phyloP scores from a whole-genome alignment of 1,140 invertebrate genomes.

The Triops cancriformis region DNA sequence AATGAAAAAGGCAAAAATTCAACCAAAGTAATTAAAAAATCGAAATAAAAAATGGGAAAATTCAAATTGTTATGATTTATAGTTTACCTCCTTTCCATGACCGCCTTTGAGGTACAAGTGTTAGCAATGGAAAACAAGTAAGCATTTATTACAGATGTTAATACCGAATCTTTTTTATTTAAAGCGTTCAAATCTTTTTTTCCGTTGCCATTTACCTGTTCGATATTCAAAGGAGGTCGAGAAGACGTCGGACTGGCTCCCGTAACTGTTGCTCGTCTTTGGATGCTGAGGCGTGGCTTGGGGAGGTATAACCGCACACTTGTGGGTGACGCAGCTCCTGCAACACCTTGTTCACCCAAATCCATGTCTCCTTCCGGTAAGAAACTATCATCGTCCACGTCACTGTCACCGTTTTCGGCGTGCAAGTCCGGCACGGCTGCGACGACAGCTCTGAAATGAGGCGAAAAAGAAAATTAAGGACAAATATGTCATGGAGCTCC shows the following conservation, averaged over 20 bases:
- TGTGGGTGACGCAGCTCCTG: conserved; percentile 35
- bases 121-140: conserved; percentile 14
- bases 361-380: conserved; percentile 31
- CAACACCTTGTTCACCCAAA: conserved; percentile 23
- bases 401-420: conserved; percentile 27
- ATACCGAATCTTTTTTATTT: not conserved
- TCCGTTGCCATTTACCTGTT: conserved; percentile 44
- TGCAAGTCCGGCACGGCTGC: conserved; percentile 26
- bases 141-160: not conserved
- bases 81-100: conserved; percentile 17
- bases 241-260: conserved; percentile 65
- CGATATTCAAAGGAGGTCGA: conserved; percentile 53
- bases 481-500: not conserved
- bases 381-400: conserved; percentile 36
- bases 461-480: not conserved
- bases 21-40: conserved; percentile 2
- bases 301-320: conserved; percentile 56
- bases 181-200: not conserved
- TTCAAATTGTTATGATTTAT: not conserved
- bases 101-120: conserved; percentile 8
- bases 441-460: conserved; percentile 23
- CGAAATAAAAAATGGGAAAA: not conserved
- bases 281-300: conserved; percentile 61
- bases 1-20: conserved; percentile 13
- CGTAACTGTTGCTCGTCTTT: conserved; percentile 77